phyloP scores from a whole-genome alignment of 1,140 invertebrate genomes.

The Lineus longissimus region DNA sequence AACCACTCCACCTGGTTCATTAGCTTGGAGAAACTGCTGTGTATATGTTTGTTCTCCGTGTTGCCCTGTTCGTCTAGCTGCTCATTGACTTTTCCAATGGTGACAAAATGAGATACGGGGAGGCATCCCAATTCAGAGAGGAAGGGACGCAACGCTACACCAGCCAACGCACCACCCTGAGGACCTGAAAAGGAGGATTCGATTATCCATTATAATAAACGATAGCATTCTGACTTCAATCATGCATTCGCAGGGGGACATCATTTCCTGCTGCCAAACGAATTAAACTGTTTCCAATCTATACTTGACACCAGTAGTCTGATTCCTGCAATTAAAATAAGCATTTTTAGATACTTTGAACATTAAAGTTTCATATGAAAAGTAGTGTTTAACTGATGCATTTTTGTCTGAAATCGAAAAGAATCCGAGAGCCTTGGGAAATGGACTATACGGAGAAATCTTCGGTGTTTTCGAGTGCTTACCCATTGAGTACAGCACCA shows the following conservation, averaged over 20 bases:
- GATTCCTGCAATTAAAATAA: too few species aligned
- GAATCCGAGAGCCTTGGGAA: background rate
- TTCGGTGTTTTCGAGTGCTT: constrained; percentile 6
- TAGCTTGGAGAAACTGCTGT: constrained; percentile 32
- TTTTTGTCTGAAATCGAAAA: too few species aligned
- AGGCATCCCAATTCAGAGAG: constrained; percentile 56
- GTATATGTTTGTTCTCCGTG: constrained; percentile 38
- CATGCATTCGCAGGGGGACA: too few species aligned
- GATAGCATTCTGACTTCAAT: too few species aligned
- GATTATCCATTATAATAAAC: background rate
- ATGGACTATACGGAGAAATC: background rate
- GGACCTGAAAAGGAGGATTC: constrained; percentile 42
- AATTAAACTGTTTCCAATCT: too few species aligned
- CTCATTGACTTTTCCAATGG: constrained; percentile 48
- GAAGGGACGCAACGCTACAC: constrained; percentile 51
- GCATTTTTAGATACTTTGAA: too few species aligned
- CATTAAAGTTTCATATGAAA: too few species aligned
- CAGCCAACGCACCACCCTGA: constrained; percentile 55
- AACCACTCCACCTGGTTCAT: constrained; percentile 54
- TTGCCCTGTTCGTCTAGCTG: constrained; percentile 47
- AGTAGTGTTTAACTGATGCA: too few species aligned
- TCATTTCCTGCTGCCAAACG: too few species aligned
- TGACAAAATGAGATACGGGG: constrained; percentile 50
- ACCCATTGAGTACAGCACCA: constrained; percentile 57
- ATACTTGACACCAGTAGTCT: too few species aligned